These are phyloP conservation scores for Melanocharis versteri DNA, from an alignment of 2,113 vertebrate genomes.

Conservation along the genomic window DNA sequence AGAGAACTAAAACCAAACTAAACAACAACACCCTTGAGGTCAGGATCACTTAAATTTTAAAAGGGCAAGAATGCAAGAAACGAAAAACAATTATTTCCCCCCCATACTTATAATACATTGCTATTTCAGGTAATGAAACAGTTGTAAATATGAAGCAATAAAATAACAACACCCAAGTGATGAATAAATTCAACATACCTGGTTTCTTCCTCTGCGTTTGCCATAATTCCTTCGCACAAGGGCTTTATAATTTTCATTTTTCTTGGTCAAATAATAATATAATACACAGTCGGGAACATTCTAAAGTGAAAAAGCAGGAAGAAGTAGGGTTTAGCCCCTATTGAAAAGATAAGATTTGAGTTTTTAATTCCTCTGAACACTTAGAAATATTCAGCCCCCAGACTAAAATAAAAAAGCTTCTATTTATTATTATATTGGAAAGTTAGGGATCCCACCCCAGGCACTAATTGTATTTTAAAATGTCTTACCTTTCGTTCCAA, in stretches of 20 bases:
- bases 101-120: neutral
- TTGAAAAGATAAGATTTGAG: neutral
- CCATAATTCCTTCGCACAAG: slow-evolving; percentile 94
- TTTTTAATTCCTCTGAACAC: neutral
- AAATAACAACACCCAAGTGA: neutral
- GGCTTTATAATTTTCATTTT: slow-evolving; percentile 98
- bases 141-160: neutral
- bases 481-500: slow-evolving; percentile 94
- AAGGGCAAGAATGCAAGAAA: neutral
- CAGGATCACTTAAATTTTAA: neutral
- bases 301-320: slow-evolving; percentile 67
- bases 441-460: neutral
- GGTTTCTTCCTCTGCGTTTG: slow-evolving; percentile 91
- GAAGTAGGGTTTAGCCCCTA: neutral
- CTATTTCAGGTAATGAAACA: neutral
- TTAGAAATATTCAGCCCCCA: neutral
- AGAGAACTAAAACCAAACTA: neutral
- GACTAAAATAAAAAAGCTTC: neutral
- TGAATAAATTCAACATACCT: slow-evolving; percentile 73
- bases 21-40: neutral
- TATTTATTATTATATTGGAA: neutral
- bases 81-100: neutral
- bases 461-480: neutral
- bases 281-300: slow-evolving; percentile 95
- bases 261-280: slow-evolving; percentile 99